These are phyloP conservation scores for Mobula hypostoma DNA, from an alignment of 2,113 vertebrate genomes.

Conservation along the genomic window DNA sequence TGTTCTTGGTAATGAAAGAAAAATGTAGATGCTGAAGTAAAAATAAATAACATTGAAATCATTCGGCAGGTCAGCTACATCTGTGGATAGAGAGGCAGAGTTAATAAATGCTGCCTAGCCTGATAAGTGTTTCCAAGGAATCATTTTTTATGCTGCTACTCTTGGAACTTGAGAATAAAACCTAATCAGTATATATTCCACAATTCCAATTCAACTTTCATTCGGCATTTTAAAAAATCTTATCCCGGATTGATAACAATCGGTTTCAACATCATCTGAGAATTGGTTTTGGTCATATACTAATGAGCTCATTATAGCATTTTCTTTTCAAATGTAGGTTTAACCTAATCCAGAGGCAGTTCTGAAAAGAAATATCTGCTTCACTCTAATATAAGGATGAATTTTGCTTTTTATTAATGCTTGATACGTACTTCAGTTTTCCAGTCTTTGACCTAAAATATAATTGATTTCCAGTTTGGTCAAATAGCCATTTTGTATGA, in stretches of 20 bases:
- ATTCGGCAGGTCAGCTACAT: no score
- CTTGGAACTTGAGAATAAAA: background rate
- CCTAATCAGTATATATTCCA: background rate
- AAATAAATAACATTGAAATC: no score
- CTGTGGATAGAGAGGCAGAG: no score
- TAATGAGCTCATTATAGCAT: background rate
- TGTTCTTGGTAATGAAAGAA: background rate
- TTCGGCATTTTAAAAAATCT: background rate
- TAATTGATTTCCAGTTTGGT: background rate
- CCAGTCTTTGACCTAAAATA: background rate
- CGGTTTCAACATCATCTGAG: background rate
- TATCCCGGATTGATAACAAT: background rate
- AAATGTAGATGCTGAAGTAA: no score
- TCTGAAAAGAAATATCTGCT: background rate
- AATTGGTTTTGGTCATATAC: background rate
- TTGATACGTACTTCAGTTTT: background rate
- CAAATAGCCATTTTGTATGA: background rate
- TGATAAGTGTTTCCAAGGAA: no score
- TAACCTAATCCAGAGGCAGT: background rate
- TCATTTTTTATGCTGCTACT: no score
- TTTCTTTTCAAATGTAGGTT: background rate
- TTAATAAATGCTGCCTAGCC: no score
- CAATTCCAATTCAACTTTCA: conserved; percentile 8
- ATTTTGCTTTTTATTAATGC: background rate
- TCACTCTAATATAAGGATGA: background rate